phyloP scores from a whole-genome alignment of 1,140 invertebrate genomes.

The Macrotrachela quadricornifera region DNA sequence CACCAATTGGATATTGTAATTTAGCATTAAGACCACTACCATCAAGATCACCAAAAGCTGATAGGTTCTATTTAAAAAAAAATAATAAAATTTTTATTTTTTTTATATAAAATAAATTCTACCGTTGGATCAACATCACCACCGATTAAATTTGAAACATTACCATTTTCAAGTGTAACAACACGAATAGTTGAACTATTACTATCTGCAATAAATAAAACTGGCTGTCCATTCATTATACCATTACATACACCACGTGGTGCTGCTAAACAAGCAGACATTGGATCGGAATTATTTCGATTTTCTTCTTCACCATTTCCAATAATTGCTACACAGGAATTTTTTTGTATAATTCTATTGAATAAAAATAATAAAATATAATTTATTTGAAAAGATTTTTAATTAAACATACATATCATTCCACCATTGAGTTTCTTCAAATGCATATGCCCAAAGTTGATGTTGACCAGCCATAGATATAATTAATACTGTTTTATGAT shows the following conservation, averaged over 20 bases:
- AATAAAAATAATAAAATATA: no score
- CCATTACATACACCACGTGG: slow-evolving; percentile 54
- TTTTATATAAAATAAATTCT: no score
- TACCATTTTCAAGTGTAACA: slow-evolving; percentile 48
- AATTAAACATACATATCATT: no score
- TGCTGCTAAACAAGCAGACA: slow-evolving; percentile 64
- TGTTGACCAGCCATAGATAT: slow-evolving; percentile 77
- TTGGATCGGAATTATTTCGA: slow-evolving; percentile 66
- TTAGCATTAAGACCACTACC: slow-evolving; percentile 49
- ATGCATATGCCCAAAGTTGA: slow-evolving; percentile 59
- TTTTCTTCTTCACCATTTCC: slow-evolving; percentile 73
- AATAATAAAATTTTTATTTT: no score
- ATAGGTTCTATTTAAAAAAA: slow-evolving; percentile 43
- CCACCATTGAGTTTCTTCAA: slow-evolving; percentile 12
- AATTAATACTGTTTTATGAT: slow-evolving; percentile 37
- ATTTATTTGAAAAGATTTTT: no score
- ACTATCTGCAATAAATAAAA: slow-evolving; percentile 63
- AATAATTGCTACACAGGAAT: slow-evolving; percentile 46
- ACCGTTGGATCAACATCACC: slow-evolving; percentile 61
- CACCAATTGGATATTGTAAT: slow-evolving; percentile 67
- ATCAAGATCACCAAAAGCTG: slow-evolving; percentile 68
- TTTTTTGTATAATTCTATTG: slow-evolving; percentile 18
- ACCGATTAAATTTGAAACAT: slow-evolving; percentile 56
- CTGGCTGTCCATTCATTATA: slow-evolving; percentile 12
- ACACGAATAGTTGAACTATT: slow-evolving; percentile 66